A percentile compares a stretch with the other conserved stretches of the same genome.
phyloP scores from a whole-genome alignment of 2,113 vertebrate species.

The Psephotus haematonotus region DNA sequence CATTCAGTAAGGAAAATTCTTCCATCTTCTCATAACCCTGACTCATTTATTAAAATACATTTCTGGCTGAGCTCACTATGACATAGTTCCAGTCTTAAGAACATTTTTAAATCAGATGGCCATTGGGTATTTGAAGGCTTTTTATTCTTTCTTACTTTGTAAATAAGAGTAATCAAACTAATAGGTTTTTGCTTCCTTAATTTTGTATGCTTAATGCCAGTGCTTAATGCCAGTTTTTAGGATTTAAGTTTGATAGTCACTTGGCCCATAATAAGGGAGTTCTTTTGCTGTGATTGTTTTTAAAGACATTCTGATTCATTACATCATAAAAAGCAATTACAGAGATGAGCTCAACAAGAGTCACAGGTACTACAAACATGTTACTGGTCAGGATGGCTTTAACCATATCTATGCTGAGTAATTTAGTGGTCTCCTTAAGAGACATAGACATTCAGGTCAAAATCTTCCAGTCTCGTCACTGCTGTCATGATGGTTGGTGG shows the following conservation, averaged over 20 bases:
- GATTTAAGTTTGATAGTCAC: not conserved
- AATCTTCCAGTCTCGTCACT: not conserved
- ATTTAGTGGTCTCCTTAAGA: not conserved
- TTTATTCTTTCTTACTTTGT: not conserved
- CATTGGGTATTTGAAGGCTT: not conserved
- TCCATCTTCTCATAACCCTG: not conserved
- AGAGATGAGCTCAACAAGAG: not conserved
- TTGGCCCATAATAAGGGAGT: not conserved
- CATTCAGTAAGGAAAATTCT: not conserved
- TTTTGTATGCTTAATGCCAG: not conserved
- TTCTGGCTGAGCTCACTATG: not conserved
- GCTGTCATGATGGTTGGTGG: not conserved
- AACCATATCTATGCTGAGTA: not conserved
- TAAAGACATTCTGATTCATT: not conserved
- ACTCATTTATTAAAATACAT: not conserved
- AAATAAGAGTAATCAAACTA: not conserved
- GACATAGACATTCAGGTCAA: not conserved
- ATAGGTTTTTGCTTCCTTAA: not conserved
- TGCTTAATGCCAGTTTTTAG: not conserved
- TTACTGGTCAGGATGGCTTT: not conserved
- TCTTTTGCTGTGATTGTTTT: not conserved
- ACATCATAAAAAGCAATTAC: conserved; percentile 16
- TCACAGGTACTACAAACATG: not conserved
- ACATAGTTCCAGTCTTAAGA: not conserved
- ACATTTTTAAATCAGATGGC: not conserved